phyloP scores from a whole-genome alignment of 2,888 invertebrate genomes.

The Crematogaster levior region DNA sequence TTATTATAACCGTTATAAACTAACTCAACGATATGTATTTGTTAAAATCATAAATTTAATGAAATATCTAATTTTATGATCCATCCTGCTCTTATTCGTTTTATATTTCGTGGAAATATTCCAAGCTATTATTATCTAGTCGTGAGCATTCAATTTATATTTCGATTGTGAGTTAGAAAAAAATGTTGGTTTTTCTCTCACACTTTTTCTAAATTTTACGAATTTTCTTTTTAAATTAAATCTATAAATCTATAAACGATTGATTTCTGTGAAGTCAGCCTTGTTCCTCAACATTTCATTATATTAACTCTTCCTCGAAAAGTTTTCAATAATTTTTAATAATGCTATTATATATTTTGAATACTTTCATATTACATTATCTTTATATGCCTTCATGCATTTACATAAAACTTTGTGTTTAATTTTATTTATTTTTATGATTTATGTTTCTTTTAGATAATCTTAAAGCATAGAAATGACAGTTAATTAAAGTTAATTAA shows the following conservation, averaged over 20 bases:
- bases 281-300: neutral
- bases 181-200: neutral
- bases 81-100: neutral
- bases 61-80: neutral
- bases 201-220: neutral
- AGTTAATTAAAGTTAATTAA: neutral
- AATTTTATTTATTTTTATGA: neutral
- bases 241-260: conserved; percentile 3
- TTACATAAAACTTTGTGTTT: neutral
- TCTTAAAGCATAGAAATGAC: neutral
- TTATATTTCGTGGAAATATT: neutral
- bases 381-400: neutral
- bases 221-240: conserved; percentile 12
- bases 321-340: neutral
- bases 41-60: neutral
- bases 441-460: neutral
- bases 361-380: neutral
- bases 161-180: neutral
- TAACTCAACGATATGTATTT: neutral
- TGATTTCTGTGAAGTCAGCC: neutral
- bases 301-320: neutral
- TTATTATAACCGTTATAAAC: conserved; percentile 26
- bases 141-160: neutral
- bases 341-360: neutral
- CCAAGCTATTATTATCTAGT: neutral